Evolutionary conservation across 2,797 vertebrate species (phyloP).

Genomic region (Enteromius paludinosus): DNA sequence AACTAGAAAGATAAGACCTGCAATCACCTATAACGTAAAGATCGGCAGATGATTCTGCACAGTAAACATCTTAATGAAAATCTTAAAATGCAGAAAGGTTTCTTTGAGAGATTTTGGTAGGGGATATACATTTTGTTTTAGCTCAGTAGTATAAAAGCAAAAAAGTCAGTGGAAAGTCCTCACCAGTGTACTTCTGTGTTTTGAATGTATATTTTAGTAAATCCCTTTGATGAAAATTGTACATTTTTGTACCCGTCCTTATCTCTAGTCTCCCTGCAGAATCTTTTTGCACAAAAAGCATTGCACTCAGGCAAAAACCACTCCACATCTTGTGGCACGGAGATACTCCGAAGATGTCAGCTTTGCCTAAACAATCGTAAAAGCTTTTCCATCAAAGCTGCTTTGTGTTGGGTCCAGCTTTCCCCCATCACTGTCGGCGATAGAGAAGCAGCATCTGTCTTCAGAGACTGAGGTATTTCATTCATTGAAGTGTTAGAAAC

Average conservation of each 20-base stretch:
- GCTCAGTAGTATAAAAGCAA: neutral
- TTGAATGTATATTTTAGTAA: conserved; percentile 9
- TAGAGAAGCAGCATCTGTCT: conserved; percentile 1
- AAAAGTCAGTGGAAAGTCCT: neutral
- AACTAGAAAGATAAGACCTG: conserved; percentile 3
- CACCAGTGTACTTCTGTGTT: conserved; percentile 6
- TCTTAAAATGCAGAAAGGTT: neutral
- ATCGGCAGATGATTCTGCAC: neutral
- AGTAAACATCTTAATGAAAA: neutral
- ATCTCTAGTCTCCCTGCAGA: conserved; percentile 1
- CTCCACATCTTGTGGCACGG: conserved; percentile 66
- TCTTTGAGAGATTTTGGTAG: neutral
- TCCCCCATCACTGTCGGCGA: conserved; percentile 65
- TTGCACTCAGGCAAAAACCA: conserved; percentile 66
- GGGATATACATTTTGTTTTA: neutral
- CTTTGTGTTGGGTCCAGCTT: conserved; percentile 72
- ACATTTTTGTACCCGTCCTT: conserved; percentile 24
- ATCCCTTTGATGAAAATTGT: conserved; percentile 15
- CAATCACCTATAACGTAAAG: neutral
- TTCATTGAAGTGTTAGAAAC: neutral
- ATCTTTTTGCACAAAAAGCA: conserved; percentile 40
- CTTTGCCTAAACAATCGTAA: conserved; percentile 75
- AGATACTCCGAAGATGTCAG: conserved; percentile 69
- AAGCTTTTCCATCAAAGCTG: conserved; percentile 66
- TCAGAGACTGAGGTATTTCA: neutral